Evolutionary conservation across 2,113 vertebrate species (phyloP).

Genomic region (Synchiropus splendidus): DNA sequence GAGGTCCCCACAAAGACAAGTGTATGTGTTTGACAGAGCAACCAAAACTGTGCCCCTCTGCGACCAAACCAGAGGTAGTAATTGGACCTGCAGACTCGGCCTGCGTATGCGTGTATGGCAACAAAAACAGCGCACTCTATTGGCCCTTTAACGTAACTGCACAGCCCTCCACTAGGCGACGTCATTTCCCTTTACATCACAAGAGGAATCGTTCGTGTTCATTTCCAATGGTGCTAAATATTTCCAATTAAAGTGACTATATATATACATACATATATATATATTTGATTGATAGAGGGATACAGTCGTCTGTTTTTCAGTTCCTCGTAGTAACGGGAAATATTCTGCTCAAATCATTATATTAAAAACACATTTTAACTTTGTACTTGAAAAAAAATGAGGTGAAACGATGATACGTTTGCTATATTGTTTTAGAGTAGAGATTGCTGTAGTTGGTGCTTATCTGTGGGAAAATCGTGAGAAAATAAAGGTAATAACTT

Average conservation of each 20-base stretch:
- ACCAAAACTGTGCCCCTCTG: too few relatives aligned
- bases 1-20: too few relatives aligned
- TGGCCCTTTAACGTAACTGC: slow-evolving; percentile 61
- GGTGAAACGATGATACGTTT: slow-evolving; percentile 75
- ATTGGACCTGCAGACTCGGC: too few relatives aligned
- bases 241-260: slow-evolving; percentile 87
- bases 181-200: slow-evolving; percentile 43
- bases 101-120: too few relatives aligned
- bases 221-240: slow-evolving; percentile 91
- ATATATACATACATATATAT: slow-evolving; percentile 69
- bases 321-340: slow-evolving; percentile 84
- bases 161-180: slow-evolving; percentile 73
- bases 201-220: slow-evolving; percentile 76
- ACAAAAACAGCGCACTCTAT: too few relatives aligned
- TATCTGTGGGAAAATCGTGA: slow-evolving; percentile 88
- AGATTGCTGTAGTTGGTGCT: slow-evolving; percentile 96
- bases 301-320: slow-evolving; percentile 87
- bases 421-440: slow-evolving; percentile 96
- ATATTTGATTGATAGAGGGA: slow-evolving; percentile 75
- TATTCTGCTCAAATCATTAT: slow-evolving; percentile 50
- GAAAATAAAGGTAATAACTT: slow-evolving; percentile 75
- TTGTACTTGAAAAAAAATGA: slow-evolving; percentile 91
- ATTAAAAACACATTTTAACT: slow-evolving; percentile 97
- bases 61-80: too few relatives aligned
- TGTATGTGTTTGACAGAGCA: too few relatives aligned